Evolutionary conservation across 1,140 invertebrate species (phyloP), one percentile per base, ranked within the genome.

Genomic region (Dolichoris vasculosae): DNA sequence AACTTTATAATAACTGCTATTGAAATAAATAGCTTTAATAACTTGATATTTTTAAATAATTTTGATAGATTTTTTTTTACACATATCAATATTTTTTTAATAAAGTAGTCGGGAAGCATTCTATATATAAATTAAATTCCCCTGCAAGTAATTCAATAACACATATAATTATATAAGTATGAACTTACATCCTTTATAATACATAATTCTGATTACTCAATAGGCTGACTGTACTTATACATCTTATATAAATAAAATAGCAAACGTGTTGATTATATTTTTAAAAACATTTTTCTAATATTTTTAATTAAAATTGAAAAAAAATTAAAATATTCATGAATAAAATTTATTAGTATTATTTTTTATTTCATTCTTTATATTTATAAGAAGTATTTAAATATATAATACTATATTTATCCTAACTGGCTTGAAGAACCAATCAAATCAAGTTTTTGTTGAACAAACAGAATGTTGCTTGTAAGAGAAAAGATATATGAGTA

Each of bases 401-500:
- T 26, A 59, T 59, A 9, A 4, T 15, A 59, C 23, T 3, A 59
- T 59, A 80, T 67, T 46, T 35, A 80, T 67, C 40, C 26, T n/a
- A 46, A 38, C 59, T 80, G 64, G 43, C 79, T 51, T 32, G 79
- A 81, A 81, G 79, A 63, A 48, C 59, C 11, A 81, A 69, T 69
- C n/a, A 43, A 81, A 81, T 23, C 2, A 48, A 35, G 17, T n/a
- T 73, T 43, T 11, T 20, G 38, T 73, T 73, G 40, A 40, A 38
- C 13, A 71, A 67, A 43, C 55, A 59, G 55, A 59, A 59, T 2
- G 32, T 30, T 30, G 30, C 26, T 15, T 77, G 64, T 59, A 69
- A 73, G 7, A 17, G 17, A 69, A 46, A 63, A 48, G 35, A 81
- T 81, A 23, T 69, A 7, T 80, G 67, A 11, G 38, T 43, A 64